Evolutionary conservation across 2,888 invertebrate species (phyloP).

Genomic region (Macrosoma leucophasiata): DNA sequence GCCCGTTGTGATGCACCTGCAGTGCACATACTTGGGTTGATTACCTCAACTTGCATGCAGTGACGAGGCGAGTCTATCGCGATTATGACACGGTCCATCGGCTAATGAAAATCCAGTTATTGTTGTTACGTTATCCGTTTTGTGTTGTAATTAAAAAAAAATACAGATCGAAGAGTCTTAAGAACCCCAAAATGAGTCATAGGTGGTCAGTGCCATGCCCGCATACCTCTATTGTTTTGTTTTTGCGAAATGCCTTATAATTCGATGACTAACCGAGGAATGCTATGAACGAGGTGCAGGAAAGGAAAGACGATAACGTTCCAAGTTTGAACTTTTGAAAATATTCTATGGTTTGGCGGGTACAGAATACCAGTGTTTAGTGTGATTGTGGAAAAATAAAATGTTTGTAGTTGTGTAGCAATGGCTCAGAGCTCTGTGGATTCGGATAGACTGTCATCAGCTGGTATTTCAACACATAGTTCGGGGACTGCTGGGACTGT

Average conservation of each 20-base stretch:
- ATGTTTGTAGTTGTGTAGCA: conserved; percentile 20
- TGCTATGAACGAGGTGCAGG: conserved; percentile 27
- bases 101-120: conserved; percentile 46
- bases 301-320: conserved; percentile 18
- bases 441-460: conserved; percentile 67
- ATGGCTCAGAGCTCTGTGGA: conserved; percentile 69
- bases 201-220: conserved; percentile 47
- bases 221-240: conserved; percentile 57
- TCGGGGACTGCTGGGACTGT: conserved; percentile 66
- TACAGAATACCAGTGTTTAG: conserved; percentile 11
- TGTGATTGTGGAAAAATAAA: conserved; percentile 11
- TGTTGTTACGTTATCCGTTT: conserved; percentile 41
- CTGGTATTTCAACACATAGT: conserved; percentile 67
- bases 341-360: conserved; percentile 22
- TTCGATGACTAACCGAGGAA: conserved; percentile 49
- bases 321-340: conserved; percentile 20
- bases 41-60: conserved; percentile 23
- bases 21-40: conserved; percentile 36
- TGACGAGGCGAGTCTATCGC: conserved; percentile 32
- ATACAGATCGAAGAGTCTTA: conserved; percentile 43
- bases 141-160: conserved; percentile 34
- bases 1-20: conserved; percentile 69
- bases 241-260: conserved; percentile 50
- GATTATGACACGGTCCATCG: conserved; percentile 42
- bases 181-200: conserved; percentile 67